These are phyloP conservation scores for Pyxicephalus adspersus DNA, from an alignment of 2,113 vertebrate genomes.

Conservation along the genomic window DNA sequence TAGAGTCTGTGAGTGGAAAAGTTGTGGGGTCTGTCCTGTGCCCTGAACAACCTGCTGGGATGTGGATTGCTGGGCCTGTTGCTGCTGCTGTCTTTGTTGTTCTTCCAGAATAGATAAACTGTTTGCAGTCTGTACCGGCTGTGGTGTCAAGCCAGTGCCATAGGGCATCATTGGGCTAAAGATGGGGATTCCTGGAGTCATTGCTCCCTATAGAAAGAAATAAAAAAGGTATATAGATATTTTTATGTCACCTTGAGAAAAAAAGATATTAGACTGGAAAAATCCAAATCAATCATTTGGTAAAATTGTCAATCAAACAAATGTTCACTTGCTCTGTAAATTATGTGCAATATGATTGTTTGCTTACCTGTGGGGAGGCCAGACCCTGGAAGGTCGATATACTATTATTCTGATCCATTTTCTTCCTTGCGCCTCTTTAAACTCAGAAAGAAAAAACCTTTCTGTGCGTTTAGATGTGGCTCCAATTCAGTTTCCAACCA, in stretches of 20 bases:
- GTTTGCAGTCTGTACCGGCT: slow-evolving; percentile 92
- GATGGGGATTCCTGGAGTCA: slow-evolving; percentile 91
- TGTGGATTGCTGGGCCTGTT: slow-evolving; percentile 76
- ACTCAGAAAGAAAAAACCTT: neutral
- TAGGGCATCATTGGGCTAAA: slow-evolving; percentile 99
- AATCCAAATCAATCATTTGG: no score
- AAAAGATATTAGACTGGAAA: no score
- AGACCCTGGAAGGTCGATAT: slow-evolving; percentile 89
- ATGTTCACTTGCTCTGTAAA: neutral
- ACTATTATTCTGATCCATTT: slow-evolving; percentile 98
- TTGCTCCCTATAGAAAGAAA: slow-evolving; percentile 78
- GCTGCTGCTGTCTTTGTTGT: slow-evolving; percentile 89
- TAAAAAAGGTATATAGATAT: neutral
- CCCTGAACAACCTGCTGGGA: slow-evolving; percentile 80
- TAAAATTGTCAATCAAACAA: no score
- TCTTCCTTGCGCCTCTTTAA: neutral
- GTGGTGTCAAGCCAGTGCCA: slow-evolving; percentile 93
- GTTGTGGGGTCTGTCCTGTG: slow-evolving; percentile 88
- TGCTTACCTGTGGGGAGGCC: slow-evolving; percentile 93
- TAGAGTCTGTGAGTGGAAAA: slow-evolving; percentile 92
- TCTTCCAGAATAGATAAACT: slow-evolving; percentile 92
- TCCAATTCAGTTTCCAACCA: slow-evolving; percentile 23
- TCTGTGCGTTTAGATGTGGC: neutral
- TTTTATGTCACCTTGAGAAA: no score
- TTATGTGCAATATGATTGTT: neutral